Evolutionary conservation across 2,797 vertebrate species (phyloP), one percentile per base, ranked within the genome.

Genomic region (Muscicapa striata): DNA sequence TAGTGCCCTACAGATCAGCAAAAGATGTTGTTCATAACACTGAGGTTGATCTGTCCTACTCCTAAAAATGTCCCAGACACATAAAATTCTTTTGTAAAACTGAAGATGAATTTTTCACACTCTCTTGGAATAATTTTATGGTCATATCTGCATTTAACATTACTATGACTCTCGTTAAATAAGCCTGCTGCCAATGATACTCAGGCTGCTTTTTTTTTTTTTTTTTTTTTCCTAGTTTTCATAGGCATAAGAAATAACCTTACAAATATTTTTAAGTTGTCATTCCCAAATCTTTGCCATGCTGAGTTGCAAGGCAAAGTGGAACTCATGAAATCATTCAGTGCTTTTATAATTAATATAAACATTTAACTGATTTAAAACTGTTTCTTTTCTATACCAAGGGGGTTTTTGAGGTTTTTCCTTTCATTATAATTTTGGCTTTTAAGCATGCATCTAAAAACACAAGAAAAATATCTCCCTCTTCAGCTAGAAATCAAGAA

Each of bases 81-180:
- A 4, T 3, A 48, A 81, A 83, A 19, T 38, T 9, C 3, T 30
- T 89, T 45, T 66, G 2, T 19, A 84, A 86, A 61, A 20, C 2
- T 16, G 5, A 67, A 58, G 9, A 27, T 61, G 5, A 27, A 1
- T 63, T 74, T 70, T 74, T 40, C 6, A 62, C 9, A 6, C 10
- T n/a, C 74, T 36, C 27, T 58, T 72, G 32, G 81, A 84, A 51
- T 13, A 32, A 14, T 72, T 76, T 70, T 52, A 19, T 27, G 32
- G 10, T 75, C 0, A 1, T 46, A 48, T 41, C 5, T 16, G 20
- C 45, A 6, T 45, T 41, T 49, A 61, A n/a, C 11, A 11, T 17
- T 90, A 3, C 29, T 41, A 21, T 0, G 1, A 32, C 2, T 12
- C 7, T 48, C 0, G 0, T 55, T 75, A 57, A 73, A 76, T n/a